Evolutionary conservation across 2,888 invertebrate genomes (phyloP).

Genomic region (Pantelozetes paolii): DNA sequence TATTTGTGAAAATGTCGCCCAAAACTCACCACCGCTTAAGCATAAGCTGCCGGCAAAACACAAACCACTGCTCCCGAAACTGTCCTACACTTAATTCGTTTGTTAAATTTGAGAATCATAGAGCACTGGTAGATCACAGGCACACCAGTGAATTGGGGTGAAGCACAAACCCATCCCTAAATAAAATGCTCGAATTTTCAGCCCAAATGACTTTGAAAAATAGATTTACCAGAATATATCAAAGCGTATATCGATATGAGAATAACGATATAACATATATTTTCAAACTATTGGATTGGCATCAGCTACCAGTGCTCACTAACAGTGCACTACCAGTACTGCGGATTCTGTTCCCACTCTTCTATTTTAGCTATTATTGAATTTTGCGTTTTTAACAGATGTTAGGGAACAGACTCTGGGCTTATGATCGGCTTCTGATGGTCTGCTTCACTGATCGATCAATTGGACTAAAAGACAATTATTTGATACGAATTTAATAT

Average conservation of each 20-base stretch:
- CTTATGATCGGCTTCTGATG: constrained; percentile 34
- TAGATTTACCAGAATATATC: background rate
- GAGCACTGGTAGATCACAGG: background rate
- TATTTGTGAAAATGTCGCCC: constrained; percentile 28
- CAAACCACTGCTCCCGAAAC: constrained; percentile 30
- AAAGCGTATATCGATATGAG: background rate
- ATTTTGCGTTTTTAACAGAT: constrained; percentile 35
- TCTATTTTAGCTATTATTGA: constrained; percentile 34
- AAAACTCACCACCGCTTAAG: constrained; percentile 5
- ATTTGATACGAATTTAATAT: background rate
- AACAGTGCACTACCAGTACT: too few species aligned
- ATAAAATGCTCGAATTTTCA: constrained; percentile 37
- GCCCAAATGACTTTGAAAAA: constrained; percentile 35
- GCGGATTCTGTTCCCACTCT: constrained; percentile 25
- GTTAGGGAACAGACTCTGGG: constrained; percentile 9
- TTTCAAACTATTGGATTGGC: background rate
- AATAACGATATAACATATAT: background rate
- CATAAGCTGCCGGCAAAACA: constrained; percentile 35
- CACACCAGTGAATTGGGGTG: constrained; percentile 32
- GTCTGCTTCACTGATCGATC: constrained; percentile 19
- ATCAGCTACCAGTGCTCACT: background rate
- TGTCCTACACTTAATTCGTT: constrained; percentile 16
- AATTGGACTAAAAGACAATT: constrained; percentile 31
- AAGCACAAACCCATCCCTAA: constrained; percentile 26
- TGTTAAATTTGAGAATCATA: constrained; percentile 38